phyloP scores from a whole-genome alignment of 2,113 vertebrate species.

The Panurus biarmicus region DNA sequence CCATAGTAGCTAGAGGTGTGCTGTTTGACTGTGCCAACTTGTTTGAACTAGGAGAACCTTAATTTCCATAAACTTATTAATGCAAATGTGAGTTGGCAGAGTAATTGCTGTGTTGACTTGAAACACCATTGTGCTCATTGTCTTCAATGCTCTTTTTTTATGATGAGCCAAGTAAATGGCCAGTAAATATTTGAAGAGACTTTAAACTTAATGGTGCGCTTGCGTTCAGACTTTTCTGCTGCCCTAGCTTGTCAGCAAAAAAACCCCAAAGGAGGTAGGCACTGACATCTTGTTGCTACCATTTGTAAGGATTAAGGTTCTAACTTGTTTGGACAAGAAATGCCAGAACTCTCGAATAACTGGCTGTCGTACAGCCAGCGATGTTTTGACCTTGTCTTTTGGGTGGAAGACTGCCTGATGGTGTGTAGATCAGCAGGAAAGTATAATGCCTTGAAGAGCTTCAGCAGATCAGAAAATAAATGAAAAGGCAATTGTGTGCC shows the following conservation, averaged over 20 bases:
- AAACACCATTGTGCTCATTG: not conserved
- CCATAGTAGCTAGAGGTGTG: not conserved
- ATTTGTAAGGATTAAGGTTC: not conserved
- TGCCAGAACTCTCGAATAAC: not conserved
- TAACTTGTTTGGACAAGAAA: not conserved
- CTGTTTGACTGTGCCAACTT: not conserved
- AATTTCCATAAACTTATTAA: not conserved
- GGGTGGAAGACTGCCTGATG: not conserved
- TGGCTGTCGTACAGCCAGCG: fast-evolving
- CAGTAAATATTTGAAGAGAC: not conserved
- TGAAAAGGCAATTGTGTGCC: not conserved
- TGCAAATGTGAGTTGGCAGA: not conserved
- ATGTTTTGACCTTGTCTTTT: not conserved
- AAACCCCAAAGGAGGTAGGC: not conserved
- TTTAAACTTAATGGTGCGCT: not conserved
- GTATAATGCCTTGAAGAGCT: not conserved
- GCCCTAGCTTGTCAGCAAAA: not conserved
- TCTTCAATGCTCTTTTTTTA: not conserved
- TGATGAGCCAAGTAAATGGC: not conserved
- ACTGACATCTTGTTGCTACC: not conserved
- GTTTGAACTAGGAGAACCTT: not conserved
- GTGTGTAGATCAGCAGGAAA: not conserved
- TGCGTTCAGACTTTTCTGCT: not conserved
- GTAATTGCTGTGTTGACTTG: not conserved
- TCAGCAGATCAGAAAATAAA: not conserved